These are phyloP conservation scores for Condylura cristata DNA, from an alignment of 2,113 vertebrate genomes.

Conservation along the genomic window DNA sequence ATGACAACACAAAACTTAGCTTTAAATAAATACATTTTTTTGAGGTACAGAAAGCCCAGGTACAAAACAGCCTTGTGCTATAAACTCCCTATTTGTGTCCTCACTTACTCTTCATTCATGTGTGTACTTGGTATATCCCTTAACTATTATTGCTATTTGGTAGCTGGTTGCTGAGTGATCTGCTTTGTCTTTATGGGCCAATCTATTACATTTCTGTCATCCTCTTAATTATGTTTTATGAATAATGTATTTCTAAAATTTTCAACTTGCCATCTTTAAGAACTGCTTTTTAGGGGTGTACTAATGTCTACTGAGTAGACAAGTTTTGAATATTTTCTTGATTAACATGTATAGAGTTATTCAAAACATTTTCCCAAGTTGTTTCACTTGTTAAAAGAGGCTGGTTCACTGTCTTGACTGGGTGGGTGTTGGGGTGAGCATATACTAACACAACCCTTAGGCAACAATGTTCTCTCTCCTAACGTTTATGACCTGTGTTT, in stretches of 20 bases:
- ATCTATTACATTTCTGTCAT: neutral
- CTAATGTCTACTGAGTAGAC: neutral
- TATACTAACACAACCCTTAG: neutral
- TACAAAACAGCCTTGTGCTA: neutral
- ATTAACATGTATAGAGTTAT: conserved; percentile 8
- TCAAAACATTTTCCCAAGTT: neutral
- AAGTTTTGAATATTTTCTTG: neutral
- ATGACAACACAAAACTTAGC: neutral
- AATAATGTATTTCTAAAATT: neutral
- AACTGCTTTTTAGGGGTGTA: neutral
- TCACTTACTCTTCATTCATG: neutral
- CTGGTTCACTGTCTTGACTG: neutral
- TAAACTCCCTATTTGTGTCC: neutral
- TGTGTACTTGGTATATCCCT: neutral
- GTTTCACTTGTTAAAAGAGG: neutral
- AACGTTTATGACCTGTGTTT: too few relatives aligned
- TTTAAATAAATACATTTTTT: neutral
- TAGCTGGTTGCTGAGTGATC: neutral
- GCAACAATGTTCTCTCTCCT: too few relatives aligned
- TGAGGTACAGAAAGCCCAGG: conserved; percentile 2
- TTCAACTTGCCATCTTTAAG: neutral
- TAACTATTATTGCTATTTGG: neutral
- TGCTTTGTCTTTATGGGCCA: neutral
- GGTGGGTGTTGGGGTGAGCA: neutral
- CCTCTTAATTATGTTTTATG: neutral